Base-by-base conservation (phyloP, 2,113 vertebrate genomes). In the Pelodiscus sinensis region DNA sequence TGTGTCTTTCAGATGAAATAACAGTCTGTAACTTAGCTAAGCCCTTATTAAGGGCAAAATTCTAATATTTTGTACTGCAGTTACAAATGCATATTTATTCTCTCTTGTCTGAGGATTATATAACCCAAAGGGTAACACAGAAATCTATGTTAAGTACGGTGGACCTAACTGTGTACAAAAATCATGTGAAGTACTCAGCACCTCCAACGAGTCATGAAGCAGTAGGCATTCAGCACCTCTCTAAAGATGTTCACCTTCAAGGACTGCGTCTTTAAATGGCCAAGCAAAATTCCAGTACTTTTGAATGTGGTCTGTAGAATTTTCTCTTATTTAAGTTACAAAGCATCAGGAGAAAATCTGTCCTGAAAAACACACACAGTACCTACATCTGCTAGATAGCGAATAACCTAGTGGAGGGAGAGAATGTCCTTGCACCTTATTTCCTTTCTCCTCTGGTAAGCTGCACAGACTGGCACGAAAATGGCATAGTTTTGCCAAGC, bases 381-480 rank as follows among this genome's bases (percentile, higher is more conserved):
- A 88, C 57, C 79, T 88, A 88, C 35, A 84, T 94, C 77, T 90
- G 25, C 73, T 91, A 8, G 84, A 77, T 84, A 92, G 78, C 68
- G n/a, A 81, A 86, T 87, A 88, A 80, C 88, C 73, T 82, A 87
- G n/a, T 35, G 25, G 29, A 95, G 56, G 82, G 86, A 93, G 35
- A 92, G 55, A 44, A 60, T 90, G n/a, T 60, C 89, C 82, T 92
- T 91, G 24, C 50, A 95, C 81, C 77, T 91, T 58, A 91, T 93
- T 94, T 95, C 44, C 82, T 96, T 92, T 88, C 92, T 92, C 79
- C 82, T 88, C 85, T 87, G 73, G 62, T 91, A 92, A 93, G 56
- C 71, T 81, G 58, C 65, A 84, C 0, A 87, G 84, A 52, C 89
- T 78, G 54, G 82, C 25, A 88, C 90, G 92, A 92, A 82, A 87